Percentiles rank a stretch among this genome's conserved stretches.
These are phyloP conservation scores for Eospalax fontanierii DNA, from an alignment of 2,797 vertebrate species.

Conservation along the genomic window DNA sequence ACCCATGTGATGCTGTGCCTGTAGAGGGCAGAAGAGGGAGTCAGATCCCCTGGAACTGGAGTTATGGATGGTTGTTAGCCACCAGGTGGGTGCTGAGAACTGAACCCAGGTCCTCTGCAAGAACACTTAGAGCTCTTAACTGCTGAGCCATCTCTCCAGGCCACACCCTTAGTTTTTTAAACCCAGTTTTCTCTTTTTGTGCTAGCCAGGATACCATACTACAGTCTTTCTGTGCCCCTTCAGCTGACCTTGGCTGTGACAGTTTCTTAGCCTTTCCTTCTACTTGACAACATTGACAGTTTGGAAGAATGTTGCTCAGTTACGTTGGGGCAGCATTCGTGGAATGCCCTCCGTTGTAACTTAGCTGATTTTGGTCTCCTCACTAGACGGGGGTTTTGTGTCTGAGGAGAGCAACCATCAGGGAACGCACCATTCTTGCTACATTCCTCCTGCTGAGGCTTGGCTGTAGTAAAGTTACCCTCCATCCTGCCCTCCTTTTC, in stretches of 20 bases:
- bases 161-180: background rate
- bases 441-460: background rate
- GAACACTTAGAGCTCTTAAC: too few species aligned
- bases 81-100: too few species aligned
- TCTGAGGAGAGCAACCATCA: background rate
- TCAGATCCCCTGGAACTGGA: too few species aligned
- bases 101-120: too few species aligned
- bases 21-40: too few species aligned
- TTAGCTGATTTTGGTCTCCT: background rate
- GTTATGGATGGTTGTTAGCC: too few species aligned
- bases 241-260: background rate
- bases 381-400: background rate
- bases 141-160: background rate
- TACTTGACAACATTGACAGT: background rate
- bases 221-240: background rate
- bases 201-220: too few species aligned
- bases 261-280: slow-evolving; percentile 1
- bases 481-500: background rate
- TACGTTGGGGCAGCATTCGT: background rate
- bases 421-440: background rate
- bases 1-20: too few species aligned
- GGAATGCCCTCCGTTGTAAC: background rate
- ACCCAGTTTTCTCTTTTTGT: background rate
- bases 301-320: background rate
- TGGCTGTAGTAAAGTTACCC: too few species aligned